A percentile compares a stretch with the other conserved stretches of the same genome.
Conservation (phyloP, 1,140 invertebrate species). For the Papilio polyxenes region DNA sequence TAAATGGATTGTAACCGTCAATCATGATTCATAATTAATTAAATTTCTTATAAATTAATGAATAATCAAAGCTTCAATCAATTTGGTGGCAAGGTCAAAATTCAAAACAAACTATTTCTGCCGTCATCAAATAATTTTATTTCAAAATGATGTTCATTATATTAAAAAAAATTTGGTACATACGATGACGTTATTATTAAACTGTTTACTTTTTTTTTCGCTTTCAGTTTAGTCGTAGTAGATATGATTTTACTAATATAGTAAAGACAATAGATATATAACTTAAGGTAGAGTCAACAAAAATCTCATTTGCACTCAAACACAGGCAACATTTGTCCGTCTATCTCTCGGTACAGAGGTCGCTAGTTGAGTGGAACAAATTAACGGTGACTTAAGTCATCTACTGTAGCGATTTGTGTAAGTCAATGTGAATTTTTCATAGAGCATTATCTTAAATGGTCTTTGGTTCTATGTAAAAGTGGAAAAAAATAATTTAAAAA, state of each 20-base stretch:
- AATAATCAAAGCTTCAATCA: background rate
- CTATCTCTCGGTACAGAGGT: slow-evolving; percentile 66
- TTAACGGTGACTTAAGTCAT: slow-evolving; percentile 44
- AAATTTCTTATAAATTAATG: background rate
- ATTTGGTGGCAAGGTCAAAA: background rate
- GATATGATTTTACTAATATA: background rate
- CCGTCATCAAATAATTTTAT: too few species aligned
- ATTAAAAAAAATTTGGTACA: too few species aligned
- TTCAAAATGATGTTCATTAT: too few species aligned
- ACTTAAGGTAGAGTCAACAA: slow-evolving; percentile 52
- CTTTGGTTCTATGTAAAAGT: too few species aligned
- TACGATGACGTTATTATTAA: too few species aligned
- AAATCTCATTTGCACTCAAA: slow-evolving; percentile 73
- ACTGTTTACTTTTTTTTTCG: background rate
- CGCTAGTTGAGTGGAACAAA: slow-evolving; percentile 57
- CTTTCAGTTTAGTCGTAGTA: background rate
- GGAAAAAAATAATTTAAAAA: too few species aligned
- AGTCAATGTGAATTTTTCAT: background rate
- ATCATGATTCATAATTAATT: background rate
- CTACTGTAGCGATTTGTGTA: slow-evolving; percentile 42
- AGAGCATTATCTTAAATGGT: too few species aligned
- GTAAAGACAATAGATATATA: slow-evolving; percentile 16
- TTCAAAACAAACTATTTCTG: background rate
- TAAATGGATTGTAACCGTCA: slow-evolving; percentile 6
- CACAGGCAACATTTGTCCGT: slow-evolving; percentile 62